These are phyloP conservation scores for Triops longicaudatus DNA, from an alignment of 1,140 invertebrate genomes.

Conservation along the genomic window DNA sequence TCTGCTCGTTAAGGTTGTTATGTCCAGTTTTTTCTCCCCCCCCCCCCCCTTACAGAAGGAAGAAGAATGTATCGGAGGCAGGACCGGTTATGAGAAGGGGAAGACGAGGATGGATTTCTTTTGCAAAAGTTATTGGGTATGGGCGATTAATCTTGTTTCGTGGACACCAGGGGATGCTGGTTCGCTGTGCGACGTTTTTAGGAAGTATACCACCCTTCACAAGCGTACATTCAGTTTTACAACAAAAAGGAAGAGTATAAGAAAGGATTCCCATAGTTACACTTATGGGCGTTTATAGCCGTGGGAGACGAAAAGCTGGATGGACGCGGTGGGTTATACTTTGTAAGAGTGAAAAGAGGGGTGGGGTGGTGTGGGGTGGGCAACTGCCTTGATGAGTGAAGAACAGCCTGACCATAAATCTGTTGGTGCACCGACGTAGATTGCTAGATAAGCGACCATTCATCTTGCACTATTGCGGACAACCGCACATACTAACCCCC, in stretches of 20 bases:
- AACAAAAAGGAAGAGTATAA: background rate
- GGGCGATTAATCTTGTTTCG: background rate
- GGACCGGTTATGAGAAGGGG: constrained; percentile 6
- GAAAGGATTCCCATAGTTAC: constrained; percentile 9
- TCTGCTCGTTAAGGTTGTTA: no score
- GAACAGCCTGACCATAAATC: constrained; percentile 11
- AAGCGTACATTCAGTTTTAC: no score
- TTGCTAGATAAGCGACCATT: constrained; percentile 15
- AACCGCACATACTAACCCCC: constrained; percentile 8
- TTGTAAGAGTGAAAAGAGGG: background rate
- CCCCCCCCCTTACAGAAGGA: background rate
- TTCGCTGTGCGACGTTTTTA: background rate
- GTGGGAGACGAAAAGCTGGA: constrained; percentile 7
- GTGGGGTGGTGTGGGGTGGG: background rate
- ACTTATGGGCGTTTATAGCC: constrained; percentile 3
- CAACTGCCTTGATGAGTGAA: constrained; percentile 6
- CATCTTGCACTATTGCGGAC: constrained; percentile 11
- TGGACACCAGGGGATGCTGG: background rate
- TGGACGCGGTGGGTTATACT: background rate
- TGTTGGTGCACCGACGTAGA: constrained; percentile 4
- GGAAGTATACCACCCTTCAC: no score
- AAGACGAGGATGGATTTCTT: background rate
- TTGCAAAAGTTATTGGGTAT: constrained; percentile 15
- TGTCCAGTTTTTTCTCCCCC: no score
- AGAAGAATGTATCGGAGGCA: background rate